Evolutionary conservation across 2,113 vertebrate genomes (phyloP), one percentile per base, ranked within the genome.

Genomic region (Misgurnus mizolepis): DNA sequence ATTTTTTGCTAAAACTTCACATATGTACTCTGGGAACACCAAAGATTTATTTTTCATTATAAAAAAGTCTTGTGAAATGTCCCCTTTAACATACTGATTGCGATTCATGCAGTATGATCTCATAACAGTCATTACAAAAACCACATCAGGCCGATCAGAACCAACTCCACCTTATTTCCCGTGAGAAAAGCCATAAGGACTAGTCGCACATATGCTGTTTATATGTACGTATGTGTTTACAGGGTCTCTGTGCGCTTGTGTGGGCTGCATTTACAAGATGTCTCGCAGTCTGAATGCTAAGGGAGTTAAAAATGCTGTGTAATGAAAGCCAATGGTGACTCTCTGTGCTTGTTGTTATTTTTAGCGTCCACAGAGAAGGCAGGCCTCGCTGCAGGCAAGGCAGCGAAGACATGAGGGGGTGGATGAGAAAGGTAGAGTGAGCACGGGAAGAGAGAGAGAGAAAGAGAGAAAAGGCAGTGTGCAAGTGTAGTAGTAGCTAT

Each of bases 301-400:
- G 40, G 12, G 41, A 45, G 60, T 61, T 8, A 60, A 80, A 83
- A 83, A 49, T 69, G 82, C 82, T 83, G 82, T 47, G 71, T 83
- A 83, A 83, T 17, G 67, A 67, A 80, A 83, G 71, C 40, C 70
- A 55, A 7, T 9, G 14, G 53, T 40, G 47, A 62, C 70, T 62
- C 49, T 82, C 40, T 80, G 56, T 15, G 58, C 71, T 39, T 67
- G 43, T 56, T 79, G 79, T 76, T 86, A 86, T 84, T 80, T 86
- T 78, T 86, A 86, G 70, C 34, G 53, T 92, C 82, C 95, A 94
- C 34, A 95, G 93, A 95, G 87, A 95, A 94, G 2, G 95, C 88
- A 0, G 94, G 93, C 87, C 94, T 92, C 11, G 94, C 94, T 80
- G 95, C 94, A 80, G 81, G 60, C 50, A 41, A 79, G 75, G 62